Conservation (phyloP, 2,797 vertebrate species). For the Clarias fuscus region DNA sequence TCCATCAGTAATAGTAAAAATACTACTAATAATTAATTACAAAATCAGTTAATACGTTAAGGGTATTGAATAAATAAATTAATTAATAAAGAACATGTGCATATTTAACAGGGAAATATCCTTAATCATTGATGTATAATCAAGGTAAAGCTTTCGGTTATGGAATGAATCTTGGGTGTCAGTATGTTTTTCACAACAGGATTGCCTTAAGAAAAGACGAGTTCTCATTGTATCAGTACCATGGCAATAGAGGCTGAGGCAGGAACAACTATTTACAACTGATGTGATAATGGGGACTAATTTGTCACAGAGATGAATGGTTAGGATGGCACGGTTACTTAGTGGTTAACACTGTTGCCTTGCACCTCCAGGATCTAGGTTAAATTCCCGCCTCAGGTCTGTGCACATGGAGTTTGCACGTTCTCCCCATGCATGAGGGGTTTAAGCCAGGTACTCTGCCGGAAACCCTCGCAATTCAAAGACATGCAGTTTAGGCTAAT, state of each 20-base stretch:
- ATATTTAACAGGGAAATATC: neutral
- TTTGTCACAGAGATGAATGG: neutral
- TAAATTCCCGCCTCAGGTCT: no score
- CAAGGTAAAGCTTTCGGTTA: neutral
- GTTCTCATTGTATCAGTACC: neutral
- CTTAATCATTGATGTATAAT: neutral
- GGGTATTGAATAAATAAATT: neutral
- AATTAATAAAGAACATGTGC: neutral
- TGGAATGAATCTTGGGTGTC: neutral
- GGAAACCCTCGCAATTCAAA: no score
- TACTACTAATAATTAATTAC: neutral
- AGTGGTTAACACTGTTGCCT: no score
- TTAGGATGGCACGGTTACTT: neutral
- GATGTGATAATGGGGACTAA: neutral
- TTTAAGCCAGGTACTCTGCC: no score
- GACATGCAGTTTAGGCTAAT: no score
- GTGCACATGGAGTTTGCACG: no score
- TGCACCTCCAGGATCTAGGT: no score
- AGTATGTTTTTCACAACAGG: neutral
- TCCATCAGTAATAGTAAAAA: neutral
- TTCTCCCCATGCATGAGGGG: no score
- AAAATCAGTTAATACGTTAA: neutral
- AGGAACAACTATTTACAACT: neutral
- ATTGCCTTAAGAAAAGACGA: neutral
- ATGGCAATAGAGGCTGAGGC: neutral